These are phyloP conservation scores for Agraylea sexmaculata DNA, from an alignment of 1,140 invertebrate species.

Conservation along the genomic window DNA sequence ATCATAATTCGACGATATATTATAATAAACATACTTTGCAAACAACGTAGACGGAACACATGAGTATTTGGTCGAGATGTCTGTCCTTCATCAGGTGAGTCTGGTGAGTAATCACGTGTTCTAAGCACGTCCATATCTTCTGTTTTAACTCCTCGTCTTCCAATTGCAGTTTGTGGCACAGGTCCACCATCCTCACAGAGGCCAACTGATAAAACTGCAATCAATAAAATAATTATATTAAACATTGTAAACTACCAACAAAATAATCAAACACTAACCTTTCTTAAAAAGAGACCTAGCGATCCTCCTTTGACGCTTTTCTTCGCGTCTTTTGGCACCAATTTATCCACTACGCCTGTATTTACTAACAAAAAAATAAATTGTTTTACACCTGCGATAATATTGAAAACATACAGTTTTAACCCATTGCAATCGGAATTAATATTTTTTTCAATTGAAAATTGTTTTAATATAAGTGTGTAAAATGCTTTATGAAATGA, in stretches of 20 bases:
- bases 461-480: no score
- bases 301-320: constrained; percentile 44
- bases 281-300: constrained; percentile 64
- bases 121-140: constrained; percentile 96
- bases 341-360: no score
- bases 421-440: no score
- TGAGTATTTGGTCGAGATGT: constrained; percentile 95
- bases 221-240: no score
- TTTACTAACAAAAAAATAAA: no score
- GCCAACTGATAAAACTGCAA: constrained; percentile 84
- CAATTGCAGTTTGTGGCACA: constrained; percentile 73
- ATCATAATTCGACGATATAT: constrained; percentile 16
- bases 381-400: no score
- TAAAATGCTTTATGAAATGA: no score
- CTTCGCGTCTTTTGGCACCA: no score
- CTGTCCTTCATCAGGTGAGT: constrained; percentile 78
- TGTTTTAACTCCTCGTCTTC: constrained; percentile 60
- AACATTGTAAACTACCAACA: no score
- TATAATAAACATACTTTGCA: constrained; percentile 59
- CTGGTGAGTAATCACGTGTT: constrained; percentile 77
- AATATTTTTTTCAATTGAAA: no score
- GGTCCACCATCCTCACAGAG: constrained; percentile 75
- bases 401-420: no score
- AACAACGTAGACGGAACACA: constrained; percentile 96
- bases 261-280: constrained; percentile 44